Conservation (phyloP, 2,113 vertebrate species). For the Cyanoliseus patagonus region DNA sequence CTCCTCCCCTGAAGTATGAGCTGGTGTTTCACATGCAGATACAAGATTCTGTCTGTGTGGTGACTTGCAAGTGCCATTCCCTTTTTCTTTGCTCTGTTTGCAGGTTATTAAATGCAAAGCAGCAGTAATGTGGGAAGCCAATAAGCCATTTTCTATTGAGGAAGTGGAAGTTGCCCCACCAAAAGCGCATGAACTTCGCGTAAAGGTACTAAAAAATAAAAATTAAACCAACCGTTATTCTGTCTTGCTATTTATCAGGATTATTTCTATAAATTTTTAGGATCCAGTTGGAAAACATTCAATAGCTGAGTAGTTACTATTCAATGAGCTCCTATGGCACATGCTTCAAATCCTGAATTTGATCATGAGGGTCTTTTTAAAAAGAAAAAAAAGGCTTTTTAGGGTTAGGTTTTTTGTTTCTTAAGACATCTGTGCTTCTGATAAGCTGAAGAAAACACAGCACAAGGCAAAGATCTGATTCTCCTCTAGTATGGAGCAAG, state of each 20-base stretch:
- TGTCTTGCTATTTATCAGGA: neutral
- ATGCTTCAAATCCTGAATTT: neutral
- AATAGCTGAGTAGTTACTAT: neutral
- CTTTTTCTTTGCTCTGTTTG: neutral
- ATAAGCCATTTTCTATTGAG: slow-evolving; percentile 83
- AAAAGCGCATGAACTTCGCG: slow-evolving; percentile 81
- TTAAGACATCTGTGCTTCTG: neutral
- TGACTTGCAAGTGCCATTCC: neutral
- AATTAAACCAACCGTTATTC: neutral
- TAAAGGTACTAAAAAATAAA: slow-evolving; percentile 77
- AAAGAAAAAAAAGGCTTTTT: neutral
- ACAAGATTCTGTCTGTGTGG: neutral
- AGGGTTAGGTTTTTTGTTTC: neutral
- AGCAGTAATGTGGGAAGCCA: slow-evolving; percentile 84
- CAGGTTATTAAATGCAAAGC: slow-evolving; percentile 90
- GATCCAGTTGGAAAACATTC: neutral
- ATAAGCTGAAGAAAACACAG: neutral
- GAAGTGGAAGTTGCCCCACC: slow-evolving; percentile 87
- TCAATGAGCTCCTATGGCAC: neutral
- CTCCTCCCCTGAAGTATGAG: neutral
- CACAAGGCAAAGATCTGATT: neutral
- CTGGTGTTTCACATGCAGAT: neutral
- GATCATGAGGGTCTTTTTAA: neutral
- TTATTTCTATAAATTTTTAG: neutral
- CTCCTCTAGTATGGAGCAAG: neutral